phyloP scores from a whole-genome alignment of 2,113 vertebrate genomes.

The Salminus brasiliensis region DNA sequence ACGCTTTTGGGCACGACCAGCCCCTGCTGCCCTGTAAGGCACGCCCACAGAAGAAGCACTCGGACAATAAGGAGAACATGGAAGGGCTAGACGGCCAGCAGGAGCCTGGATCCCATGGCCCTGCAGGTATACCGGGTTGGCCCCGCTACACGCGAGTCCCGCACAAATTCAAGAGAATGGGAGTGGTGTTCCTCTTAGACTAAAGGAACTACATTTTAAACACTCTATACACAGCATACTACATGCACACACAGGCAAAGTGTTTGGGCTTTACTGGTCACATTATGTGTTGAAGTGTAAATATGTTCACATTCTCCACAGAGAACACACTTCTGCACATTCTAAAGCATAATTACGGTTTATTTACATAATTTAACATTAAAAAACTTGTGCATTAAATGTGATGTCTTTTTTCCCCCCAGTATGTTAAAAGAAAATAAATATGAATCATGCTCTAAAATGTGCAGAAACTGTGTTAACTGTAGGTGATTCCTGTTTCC shows the following conservation, averaged over 20 bases:
- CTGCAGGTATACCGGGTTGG: constrained; percentile 60
- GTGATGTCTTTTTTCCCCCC: no score
- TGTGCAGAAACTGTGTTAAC: no score
- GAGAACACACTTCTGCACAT: no score
- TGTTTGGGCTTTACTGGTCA: no score
- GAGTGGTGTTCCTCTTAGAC: constrained; percentile 62
- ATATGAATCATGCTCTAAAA: no score
- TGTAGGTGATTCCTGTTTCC: no score
- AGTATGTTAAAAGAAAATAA: no score
- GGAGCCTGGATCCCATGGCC: constrained; percentile 69
- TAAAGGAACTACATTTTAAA: constrained; percentile 30
- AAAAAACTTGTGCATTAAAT: no score
- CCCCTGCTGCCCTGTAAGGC: constrained; percentile 93
- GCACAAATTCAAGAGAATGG: constrained; percentile 69
- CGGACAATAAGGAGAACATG: constrained; percentile 97
- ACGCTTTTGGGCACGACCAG: constrained; percentile 80
- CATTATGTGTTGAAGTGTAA: no score
- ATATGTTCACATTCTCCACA: no score
- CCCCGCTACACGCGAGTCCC: constrained; percentile 49
- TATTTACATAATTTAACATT: not conserved
- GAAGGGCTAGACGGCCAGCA: constrained; percentile 83
- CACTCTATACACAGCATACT: no score
- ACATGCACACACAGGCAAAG: not conserved
- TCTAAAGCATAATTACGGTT: not conserved
- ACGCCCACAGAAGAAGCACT: constrained; percentile 88